Conservation (phyloP, 1,140 invertebrate genomes). For the Macrocentrus cingulum region DNA sequence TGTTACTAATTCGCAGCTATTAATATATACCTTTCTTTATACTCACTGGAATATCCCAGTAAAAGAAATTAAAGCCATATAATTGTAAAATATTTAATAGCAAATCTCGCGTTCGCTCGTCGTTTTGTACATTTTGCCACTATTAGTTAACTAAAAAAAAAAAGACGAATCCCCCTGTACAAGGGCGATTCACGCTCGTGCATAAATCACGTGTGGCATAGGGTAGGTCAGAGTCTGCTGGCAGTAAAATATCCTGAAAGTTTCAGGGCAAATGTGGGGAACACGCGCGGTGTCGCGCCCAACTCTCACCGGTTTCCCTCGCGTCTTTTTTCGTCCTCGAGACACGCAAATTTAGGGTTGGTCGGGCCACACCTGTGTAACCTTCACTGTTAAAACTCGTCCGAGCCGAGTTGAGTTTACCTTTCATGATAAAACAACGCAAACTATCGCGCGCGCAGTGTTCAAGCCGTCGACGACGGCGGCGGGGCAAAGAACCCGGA, state of each 20-base stretch:
- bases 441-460: no score
- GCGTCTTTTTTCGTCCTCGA: slow-evolving; percentile 32
- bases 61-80: no score
- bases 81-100: background rate
- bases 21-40: no score
- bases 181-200: slow-evolving; percentile 37
- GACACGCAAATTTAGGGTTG: slow-evolving; percentile 54
- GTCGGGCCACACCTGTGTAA: no score
- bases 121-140: no score
- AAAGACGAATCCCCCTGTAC: slow-evolving; percentile 9
- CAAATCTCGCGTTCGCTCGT: slow-evolving; percentile 4
- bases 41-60: no score
- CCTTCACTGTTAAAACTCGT: no score
- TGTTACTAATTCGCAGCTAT: no score
- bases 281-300: slow-evolving; percentile 31
- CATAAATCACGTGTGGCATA: slow-evolving; percentile 49
- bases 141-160: no score
- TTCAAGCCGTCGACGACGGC: no score
- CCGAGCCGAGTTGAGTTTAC: no score
- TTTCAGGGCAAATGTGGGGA: slow-evolving; percentile 46
- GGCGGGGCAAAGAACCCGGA: slow-evolving; percentile 20
- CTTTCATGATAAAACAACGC: no score
- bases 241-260: slow-evolving; percentile 41
- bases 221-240: slow-evolving; percentile 54
- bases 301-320: slow-evolving; percentile 7